A percentile compares a stretch with the other conserved stretches of the same genome.
These are phyloP conservation scores for Lasioglossum zephyrum DNA, from an alignment of 2,888 invertebrate genomes.

Conservation along the genomic window DNA sequence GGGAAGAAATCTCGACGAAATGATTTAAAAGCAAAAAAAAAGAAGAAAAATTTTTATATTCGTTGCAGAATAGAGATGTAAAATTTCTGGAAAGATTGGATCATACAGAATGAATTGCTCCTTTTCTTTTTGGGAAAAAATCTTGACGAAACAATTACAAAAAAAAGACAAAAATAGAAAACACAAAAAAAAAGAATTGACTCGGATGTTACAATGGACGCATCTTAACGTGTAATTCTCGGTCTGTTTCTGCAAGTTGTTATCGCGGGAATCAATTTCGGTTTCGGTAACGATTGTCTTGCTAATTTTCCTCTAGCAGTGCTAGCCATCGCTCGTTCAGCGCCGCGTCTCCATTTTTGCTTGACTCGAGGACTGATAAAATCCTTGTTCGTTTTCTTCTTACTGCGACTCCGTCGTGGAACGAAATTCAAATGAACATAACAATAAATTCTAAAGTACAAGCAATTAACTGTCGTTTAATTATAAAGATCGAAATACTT, in stretches of 20 bases:
- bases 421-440: slow-evolving; percentile 1
- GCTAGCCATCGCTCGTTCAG: not conserved
- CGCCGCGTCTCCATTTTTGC: slow-evolving; percentile 6
- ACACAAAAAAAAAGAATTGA: not conserved
- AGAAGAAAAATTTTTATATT: slow-evolving; percentile 21
- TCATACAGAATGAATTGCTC: not conserved
- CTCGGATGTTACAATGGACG: slow-evolving; percentile 16
- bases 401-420: not conserved
- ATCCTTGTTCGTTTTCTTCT: slow-evolving; percentile 1
- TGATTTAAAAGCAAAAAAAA: not conserved
- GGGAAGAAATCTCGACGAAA: not conserved
- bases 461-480: slow-evolving; percentile 18
- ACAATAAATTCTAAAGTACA: slow-evolving; percentile 28
- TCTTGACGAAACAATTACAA: not conserved
- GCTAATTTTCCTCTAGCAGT: slow-evolving; percentile 28
- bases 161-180: not conserved
- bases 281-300: slow-evolving; percentile 14
- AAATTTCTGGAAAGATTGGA: slow-evolving; percentile 56
- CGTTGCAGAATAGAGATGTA: slow-evolving; percentile 56
- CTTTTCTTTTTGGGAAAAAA: not conserved
- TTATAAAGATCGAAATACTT: not conserved
- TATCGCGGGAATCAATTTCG: slow-evolving; percentile 28
- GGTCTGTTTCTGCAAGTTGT: slow-evolving; percentile 23
- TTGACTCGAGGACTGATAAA: not conserved
- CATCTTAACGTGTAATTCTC: slow-evolving; percentile 18